phyloP scores from a whole-genome alignment of 92 coral and sea anemone genomes.

The Porites lobata region DNA sequence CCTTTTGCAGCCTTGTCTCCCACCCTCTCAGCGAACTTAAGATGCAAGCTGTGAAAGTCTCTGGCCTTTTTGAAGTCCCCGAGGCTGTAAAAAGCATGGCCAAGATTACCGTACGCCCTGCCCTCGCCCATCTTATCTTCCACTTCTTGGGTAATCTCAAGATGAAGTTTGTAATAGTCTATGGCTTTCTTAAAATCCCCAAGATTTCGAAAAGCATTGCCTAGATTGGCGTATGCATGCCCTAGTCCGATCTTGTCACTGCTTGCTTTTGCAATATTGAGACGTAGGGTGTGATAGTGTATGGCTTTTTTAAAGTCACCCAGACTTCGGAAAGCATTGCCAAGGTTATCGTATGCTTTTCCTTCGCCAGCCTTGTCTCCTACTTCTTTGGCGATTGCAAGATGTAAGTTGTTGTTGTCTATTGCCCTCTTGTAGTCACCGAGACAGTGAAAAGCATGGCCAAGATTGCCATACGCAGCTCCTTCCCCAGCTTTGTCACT shows the following conservation, averaged over 20 bases:
- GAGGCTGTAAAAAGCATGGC: neutral
- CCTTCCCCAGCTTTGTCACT: neutral
- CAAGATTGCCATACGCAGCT: neutral
- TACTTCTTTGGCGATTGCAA: neutral
- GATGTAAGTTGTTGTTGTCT: neutral
- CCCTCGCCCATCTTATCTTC: neutral
- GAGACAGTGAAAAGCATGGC: neutral
- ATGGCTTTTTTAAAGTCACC: constrained; percentile 7
- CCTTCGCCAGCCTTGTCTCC: neutral
- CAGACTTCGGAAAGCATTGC: neutral
- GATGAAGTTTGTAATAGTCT: too few species aligned
- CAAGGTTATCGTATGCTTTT: neutral
- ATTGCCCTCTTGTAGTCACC: neutral
- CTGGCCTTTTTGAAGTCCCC: neutral
- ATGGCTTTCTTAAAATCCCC: too few species aligned
- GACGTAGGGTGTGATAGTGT: neutral
- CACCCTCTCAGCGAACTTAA: neutral
- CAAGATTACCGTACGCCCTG: neutral
- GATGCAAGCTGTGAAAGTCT: neutral
- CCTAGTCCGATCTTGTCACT: neutral
- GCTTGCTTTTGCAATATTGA: neutral
- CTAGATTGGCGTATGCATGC: neutral
- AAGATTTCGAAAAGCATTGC: too few species aligned
- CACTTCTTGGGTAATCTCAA: neutral
- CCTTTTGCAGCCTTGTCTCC: neutral